Evolutionary conservation across 2,888 invertebrate species (phyloP).

Genomic region (Dasysyrphus albostriatus): DNA sequence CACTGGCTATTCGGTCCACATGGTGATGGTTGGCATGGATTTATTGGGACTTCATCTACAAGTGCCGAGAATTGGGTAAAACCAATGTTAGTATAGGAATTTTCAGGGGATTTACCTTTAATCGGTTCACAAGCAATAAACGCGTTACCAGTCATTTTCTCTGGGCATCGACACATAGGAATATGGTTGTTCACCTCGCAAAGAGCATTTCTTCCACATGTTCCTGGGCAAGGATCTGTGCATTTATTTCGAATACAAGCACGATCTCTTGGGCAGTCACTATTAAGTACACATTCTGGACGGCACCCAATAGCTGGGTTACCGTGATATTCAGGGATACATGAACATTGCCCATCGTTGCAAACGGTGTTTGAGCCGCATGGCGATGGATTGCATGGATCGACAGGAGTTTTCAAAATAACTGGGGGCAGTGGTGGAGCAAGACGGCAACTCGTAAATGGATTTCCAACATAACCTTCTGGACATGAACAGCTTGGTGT

Average conservation of each 20-base stretch:
- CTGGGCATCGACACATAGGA: constrained; percentile 87
- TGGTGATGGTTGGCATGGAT: constrained; percentile 88
- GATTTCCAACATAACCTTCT: constrained; percentile 90
- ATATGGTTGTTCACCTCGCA: constrained; percentile 91
- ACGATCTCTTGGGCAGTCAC: constrained; percentile 90
- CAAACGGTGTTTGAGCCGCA: constrained; percentile 92
- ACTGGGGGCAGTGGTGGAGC: constrained; percentile 82
- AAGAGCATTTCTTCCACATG: constrained; percentile 90
- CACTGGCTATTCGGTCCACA: constrained; percentile 90
- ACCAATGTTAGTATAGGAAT: background rate
- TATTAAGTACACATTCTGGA: constrained; percentile 92
- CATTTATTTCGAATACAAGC: constrained; percentile 93
- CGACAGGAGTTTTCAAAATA: constrained; percentile 78
- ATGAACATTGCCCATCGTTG: constrained; percentile 89
- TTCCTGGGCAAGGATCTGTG: constrained; percentile 92
- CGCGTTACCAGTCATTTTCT: constrained; percentile 89
- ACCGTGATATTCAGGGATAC: constrained; percentile 90
- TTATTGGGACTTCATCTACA: constrained; percentile 77
- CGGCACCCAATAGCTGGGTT: constrained; percentile 91
- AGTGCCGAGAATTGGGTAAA: background rate
- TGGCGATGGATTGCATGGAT: constrained; percentile 90
- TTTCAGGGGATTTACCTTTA: constrained; percentile 83
- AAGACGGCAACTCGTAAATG: constrained; percentile 88
- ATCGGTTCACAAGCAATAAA: constrained; percentile 87
- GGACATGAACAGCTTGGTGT: constrained; percentile 91